Percentiles rank a stretch among this genome's conserved stretches.
Conservation (phyloP, 1,140 invertebrate species). For the Pseudomyrmex flavicornis region DNA sequence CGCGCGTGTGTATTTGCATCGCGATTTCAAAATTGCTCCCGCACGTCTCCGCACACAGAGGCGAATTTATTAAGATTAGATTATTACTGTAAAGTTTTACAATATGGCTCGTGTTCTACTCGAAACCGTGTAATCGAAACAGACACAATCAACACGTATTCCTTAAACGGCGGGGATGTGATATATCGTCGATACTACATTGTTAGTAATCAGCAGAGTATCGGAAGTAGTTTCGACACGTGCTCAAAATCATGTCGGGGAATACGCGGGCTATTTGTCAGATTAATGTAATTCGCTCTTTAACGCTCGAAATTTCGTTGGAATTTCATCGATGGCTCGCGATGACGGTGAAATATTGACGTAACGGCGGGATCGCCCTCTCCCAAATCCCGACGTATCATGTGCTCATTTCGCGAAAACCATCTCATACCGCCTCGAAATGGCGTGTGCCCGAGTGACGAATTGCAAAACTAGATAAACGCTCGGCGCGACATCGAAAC, state of each 20-base stretch:
- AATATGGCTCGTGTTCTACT: background rate
- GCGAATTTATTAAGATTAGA: no score
- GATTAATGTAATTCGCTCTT: constrained; percentile 56
- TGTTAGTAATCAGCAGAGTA: constrained; percentile 16
- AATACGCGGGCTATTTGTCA: constrained; percentile 54
- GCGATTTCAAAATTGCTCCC: constrained; percentile 43
- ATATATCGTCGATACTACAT: background rate
- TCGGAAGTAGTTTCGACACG: constrained; percentile 36
- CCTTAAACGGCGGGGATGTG: background rate
- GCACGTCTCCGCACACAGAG: background rate
- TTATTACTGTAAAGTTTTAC: background rate
- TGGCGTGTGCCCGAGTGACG: constrained; percentile 54
- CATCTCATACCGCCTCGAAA: constrained; percentile 45
- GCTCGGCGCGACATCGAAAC: constrained; percentile 54
- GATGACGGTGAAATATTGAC: constrained; percentile 65
- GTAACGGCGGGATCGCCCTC: constrained; percentile 20
- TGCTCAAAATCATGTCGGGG: constrained; percentile 41
- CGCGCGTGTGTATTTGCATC: constrained; percentile 13
- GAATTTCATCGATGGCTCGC: constrained; percentile 22
- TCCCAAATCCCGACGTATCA: constrained; percentile 41
- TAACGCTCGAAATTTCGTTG: constrained; percentile 41
- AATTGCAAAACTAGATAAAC: constrained; percentile 72
- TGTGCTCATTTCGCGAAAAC: constrained; percentile 62
- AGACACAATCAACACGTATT: constrained; percentile 13
- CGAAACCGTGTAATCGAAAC: background rate